Evolutionary conservation across 2,888 invertebrate genomes (phyloP), one percentile per base, ranked within the genome.

Genomic region (Autographa pulchrina): DNA sequence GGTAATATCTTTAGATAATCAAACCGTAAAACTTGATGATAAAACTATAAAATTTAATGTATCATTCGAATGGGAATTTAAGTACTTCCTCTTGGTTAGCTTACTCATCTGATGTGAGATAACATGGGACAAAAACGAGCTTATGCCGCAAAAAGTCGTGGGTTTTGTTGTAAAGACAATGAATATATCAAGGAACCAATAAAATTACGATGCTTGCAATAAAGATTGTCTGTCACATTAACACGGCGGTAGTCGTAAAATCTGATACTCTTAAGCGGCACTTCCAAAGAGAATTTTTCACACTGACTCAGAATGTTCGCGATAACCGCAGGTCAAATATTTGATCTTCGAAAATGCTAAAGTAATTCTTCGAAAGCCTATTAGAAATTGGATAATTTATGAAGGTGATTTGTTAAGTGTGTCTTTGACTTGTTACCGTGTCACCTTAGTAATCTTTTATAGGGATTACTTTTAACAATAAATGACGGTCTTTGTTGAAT

Each of bases 211-310:
- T 88, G 86, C 88, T 84, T 83, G 77, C 79, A 84, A 89, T 88
- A 89, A 90, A 90, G 82, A 87, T 84, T 83, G 85, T 86, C 86
- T 83, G 85, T 86, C 86, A 86, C 85, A 82, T 87, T 86, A 86
- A 84, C 82, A 86, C 90, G 90, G 84, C 89, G 84, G 85, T 75
- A 81, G 84, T 91, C 89, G 86, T 93, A 90, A 93, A 92, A 90
- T 84, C 85, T 84, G 87, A 91, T 90, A 89, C 86, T 85, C 83
- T 84, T 80, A 82, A 85, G 86, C 68, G 65, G 68, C 71, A 79
- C 76, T 54, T 72, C 62, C 72, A 32, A 80, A 83, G 75, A 62
- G 66, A 66, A 81, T 81, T 81, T 78, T 85, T 85, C 75, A 80
- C 81, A 78, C 78, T 82, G 80, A 81, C 67, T 86, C 83, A 83